Percentiles rank a stretch among this genome's conserved stretches.
phyloP scores from a whole-genome alignment of 1,140 invertebrate species.

The Dolichoris vasculosae region DNA sequence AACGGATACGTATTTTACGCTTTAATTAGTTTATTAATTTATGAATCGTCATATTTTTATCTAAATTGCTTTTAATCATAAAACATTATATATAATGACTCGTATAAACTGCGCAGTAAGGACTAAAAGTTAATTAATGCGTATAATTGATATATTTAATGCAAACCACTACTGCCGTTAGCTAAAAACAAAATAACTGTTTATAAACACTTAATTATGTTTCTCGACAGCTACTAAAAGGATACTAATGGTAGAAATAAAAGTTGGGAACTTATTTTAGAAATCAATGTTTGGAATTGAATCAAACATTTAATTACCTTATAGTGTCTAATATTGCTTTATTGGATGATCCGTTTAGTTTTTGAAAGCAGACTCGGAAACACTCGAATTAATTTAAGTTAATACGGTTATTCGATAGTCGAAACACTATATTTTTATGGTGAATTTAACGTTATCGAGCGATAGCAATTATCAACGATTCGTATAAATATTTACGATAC shows the following conservation, averaged over 20 bases:
- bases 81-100: neutral
- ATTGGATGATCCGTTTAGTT: neutral
- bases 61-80: neutral
- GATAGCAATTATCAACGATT: neutral
- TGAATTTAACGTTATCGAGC: neutral
- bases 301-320: neutral
- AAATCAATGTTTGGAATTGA: neutral
- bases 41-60: neutral
- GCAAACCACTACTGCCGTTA: neutral
- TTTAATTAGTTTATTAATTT: neutral
- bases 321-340: neutral
- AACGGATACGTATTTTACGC: neutral
- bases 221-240: neutral
- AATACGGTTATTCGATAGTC: too few species aligned
- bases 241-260: neutral
- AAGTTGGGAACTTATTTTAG: neutral
- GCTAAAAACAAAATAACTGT: neutral
- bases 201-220: neutral
- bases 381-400: neutral
- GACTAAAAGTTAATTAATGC: neutral
- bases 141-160: neutral
- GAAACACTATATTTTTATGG: neutral
- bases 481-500: neutral
- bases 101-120: neutral
- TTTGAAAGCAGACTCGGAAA: neutral